A percentile compares a stretch with the other conserved stretches of the same genome.
These are phyloP conservation scores for Istiophorus platypterus DNA, from an alignment of 2,113 vertebrate species.

Conservation along the genomic window DNA sequence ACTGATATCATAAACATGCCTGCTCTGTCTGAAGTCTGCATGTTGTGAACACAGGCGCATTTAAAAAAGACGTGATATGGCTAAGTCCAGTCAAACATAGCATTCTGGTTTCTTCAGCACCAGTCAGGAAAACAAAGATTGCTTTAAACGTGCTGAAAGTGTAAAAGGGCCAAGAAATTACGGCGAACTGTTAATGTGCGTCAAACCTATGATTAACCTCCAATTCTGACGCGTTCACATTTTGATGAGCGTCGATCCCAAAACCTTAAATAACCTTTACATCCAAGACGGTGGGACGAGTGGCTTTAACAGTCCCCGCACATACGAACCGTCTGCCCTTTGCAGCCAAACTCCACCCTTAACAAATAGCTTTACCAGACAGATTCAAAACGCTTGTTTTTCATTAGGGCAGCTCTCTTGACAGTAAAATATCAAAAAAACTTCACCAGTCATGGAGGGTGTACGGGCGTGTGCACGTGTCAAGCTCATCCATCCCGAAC, in stretches of 20 bases:
- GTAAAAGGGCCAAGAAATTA: background rate
- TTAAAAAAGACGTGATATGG: too few species aligned
- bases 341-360: constrained; percentile 22
- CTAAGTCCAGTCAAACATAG: background rate
- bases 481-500: constrained; percentile 71
- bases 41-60: too few species aligned
- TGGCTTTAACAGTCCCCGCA: constrained; percentile 17
- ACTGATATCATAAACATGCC: too few species aligned
- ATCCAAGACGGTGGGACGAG: background rate
- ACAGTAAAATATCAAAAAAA: constrained; percentile 46
- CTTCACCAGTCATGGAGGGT: constrained; percentile 33
- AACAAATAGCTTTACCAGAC: constrained; percentile 43
- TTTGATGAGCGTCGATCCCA: background rate
- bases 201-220: background rate
- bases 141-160: background rate
- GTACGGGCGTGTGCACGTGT: constrained; percentile 19
- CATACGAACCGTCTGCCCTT: constrained; percentile 22
- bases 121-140: background rate
- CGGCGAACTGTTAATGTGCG: background rate
- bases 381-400: constrained; percentile 56
- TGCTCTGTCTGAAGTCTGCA: too few species aligned
- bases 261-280: background rate
- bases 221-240: background rate
- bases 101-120: background rate
- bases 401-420: constrained; percentile 56